These are phyloP conservation scores for Julus scandinavius DNA, from an alignment of 2,888 invertebrate genomes.

Conservation along the genomic window DNA sequence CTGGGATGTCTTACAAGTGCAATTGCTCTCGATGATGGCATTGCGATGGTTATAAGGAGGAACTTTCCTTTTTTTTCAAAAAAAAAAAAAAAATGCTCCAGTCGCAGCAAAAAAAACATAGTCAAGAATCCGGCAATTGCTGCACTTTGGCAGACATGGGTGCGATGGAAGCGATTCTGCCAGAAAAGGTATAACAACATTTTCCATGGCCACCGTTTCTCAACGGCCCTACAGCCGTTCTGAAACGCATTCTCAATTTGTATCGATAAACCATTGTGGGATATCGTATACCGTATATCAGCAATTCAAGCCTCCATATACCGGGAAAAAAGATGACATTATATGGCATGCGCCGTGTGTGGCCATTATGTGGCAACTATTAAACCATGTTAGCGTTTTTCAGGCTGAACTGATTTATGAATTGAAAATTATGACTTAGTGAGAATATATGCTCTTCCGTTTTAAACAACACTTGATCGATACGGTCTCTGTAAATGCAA, in stretches of 20 bases:
- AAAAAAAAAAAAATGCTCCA: not conserved
- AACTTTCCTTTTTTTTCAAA: not conserved
- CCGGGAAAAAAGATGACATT: not conserved
- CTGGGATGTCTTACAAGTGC: slow-evolving; percentile 8
- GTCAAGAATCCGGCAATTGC: slow-evolving; percentile 11
- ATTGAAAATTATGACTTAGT: slow-evolving; percentile 6
- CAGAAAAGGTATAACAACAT: not conserved
- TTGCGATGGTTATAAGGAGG: slow-evolving; percentile 2
- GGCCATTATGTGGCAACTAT: not conserved
- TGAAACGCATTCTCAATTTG: slow-evolving; percentile 8
- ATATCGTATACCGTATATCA: not conserved
- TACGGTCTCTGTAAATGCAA: too few species aligned
- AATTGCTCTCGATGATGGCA: slow-evolving; percentile 18
- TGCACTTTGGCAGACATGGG: slow-evolving; percentile 1
- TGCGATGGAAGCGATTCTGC: not conserved
- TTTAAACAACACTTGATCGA: not conserved
- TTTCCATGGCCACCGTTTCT: not conserved
- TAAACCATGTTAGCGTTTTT: not conserved
- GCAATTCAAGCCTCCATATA: not conserved
- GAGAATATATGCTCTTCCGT: not conserved
- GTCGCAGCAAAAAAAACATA: not conserved
- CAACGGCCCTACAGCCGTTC: not conserved
- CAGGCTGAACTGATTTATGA: not conserved
- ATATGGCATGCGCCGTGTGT: not conserved
- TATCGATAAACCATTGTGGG: slow-evolving; percentile 11